Conservation (phyloP, 2,113 vertebrate species). For the Alosa alosa region DNA sequence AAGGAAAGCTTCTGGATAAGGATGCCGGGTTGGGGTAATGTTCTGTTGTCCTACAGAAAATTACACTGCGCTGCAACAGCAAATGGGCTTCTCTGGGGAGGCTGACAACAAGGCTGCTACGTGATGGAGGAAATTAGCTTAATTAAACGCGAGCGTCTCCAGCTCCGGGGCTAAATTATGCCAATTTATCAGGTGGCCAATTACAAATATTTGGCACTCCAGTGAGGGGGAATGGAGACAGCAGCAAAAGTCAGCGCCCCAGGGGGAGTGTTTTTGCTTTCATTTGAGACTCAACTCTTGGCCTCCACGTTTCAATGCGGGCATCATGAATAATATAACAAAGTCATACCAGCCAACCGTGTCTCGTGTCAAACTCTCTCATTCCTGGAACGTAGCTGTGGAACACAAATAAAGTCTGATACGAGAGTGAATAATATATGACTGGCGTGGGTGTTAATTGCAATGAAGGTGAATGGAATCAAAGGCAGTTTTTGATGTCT, state of each 20-base stretch:
- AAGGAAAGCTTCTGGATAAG: not conserved
- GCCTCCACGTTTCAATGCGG: not conserved
- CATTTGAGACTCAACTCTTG: not conserved
- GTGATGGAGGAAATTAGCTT: slow-evolving; percentile 5
- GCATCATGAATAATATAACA: not conserved
- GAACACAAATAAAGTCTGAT: not conserved
- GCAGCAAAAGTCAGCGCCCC: not conserved
- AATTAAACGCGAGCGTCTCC: not conserved
- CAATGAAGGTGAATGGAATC: not conserved
- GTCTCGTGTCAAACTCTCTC: not conserved
- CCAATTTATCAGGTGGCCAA: slow-evolving; percentile 14
- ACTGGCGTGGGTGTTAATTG: not conserved
- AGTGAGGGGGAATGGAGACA: not conserved
- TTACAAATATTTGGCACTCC: not conserved
- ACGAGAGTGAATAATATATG: not conserved
- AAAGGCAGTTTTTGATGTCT: not conserved
- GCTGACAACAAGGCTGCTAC: not conserved
- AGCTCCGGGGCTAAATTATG: slow-evolving; percentile 5
- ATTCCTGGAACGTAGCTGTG: not conserved
- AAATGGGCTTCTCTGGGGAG: slow-evolving; percentile 13
- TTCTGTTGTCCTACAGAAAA: not conserved
- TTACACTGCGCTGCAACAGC: not conserved
- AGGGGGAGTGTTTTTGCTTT: not conserved
- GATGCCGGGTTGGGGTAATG: slow-evolving; percentile 6
- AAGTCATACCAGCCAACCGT: not conserved